These are phyloP conservation scores for Xestia xanthographa DNA, from an alignment of 2,888 invertebrate species.

Conservation along the genomic window DNA sequence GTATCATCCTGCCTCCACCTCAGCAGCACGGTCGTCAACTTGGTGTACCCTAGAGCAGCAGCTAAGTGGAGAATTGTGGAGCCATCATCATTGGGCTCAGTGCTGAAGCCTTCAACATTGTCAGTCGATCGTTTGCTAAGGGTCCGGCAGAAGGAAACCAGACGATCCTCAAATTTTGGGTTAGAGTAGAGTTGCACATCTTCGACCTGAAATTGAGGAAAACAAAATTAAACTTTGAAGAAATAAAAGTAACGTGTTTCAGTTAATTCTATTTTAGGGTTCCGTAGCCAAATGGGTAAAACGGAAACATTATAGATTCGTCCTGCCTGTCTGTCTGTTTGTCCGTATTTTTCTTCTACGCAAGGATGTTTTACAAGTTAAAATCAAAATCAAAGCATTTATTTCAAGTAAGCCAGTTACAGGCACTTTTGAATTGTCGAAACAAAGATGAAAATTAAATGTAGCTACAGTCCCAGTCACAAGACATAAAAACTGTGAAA, in stretches of 20 bases:
- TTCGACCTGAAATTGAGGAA: conserved; percentile 88
- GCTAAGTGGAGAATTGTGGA: conserved; percentile 97
- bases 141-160: conserved; percentile 95
- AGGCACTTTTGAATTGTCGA: no score
- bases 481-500: no score
- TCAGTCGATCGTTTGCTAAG: conserved; percentile 90
- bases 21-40: conserved; percentile 95
- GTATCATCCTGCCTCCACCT: conserved; percentile 97
- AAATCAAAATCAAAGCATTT: no score
- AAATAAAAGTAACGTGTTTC: not conserved
- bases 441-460: no score
- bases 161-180: conserved; percentile 95
- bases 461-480: no score
- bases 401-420: no score
- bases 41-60: conserved; percentile 97
- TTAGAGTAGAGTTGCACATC: conserved; percentile 92
- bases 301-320: not conserved
- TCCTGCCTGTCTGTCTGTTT: not conserved
- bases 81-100: conserved; percentile 85
- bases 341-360: not conserved
- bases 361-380: no score
- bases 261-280: not conserved
- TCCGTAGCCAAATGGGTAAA: not conserved
- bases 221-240: not conserved
- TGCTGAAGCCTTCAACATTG: conserved; percentile 90